A percentile compares a stretch with the other conserved stretches of the same genome.
phyloP scores from a whole-genome alignment of 1,140 invertebrate genomes.

The Sesamia nonagrioides region DNA sequence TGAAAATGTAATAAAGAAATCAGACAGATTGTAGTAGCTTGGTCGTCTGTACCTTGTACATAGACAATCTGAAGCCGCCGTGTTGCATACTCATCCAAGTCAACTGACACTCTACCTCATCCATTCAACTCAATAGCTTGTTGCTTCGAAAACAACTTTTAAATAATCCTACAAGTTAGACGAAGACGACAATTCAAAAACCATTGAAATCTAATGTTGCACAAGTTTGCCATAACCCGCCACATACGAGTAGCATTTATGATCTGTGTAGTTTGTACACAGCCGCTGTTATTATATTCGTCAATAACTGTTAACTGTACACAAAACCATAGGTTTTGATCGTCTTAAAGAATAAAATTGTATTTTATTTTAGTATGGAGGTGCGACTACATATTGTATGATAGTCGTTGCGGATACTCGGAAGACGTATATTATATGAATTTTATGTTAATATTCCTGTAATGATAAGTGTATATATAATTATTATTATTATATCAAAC shows the following conservation, averaged over 20 bases:
- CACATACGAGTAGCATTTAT: conserved; percentile 11
- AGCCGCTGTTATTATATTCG: background rate
- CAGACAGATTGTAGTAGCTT: too few relatives aligned
- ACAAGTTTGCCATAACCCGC: conserved; percentile 12
- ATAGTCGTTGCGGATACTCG: conserved; percentile 31
- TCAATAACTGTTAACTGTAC: conserved; percentile 10
- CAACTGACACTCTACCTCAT: too few relatives aligned
- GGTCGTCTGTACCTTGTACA: too few relatives aligned
- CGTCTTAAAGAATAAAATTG: conserved; percentile 33
- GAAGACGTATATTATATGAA: conserved; percentile 46
- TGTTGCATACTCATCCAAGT: background rate
- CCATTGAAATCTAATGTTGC: background rate
- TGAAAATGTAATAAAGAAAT: too few relatives aligned
- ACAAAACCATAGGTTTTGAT: conserved; percentile 20
- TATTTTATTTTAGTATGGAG: conserved; percentile 27
- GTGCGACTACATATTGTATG: conserved; percentile 20
- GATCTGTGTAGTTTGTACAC: conserved; percentile 26
- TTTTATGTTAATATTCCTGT: conserved; percentile 74
- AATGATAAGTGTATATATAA: conserved; percentile 79
- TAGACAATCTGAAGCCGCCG: background rate
- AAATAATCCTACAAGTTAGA: background rate
- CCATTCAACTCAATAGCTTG: too few relatives aligned
- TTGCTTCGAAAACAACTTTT: background rate
- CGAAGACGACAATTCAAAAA: background rate
- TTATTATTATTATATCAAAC: conserved; percentile 55